Percentiles rank a stretch among this genome's conserved stretches.
Evolutionary conservation across 1,140 invertebrate genomes (phyloP).

Genomic region (Danaus plexippus): DNA sequence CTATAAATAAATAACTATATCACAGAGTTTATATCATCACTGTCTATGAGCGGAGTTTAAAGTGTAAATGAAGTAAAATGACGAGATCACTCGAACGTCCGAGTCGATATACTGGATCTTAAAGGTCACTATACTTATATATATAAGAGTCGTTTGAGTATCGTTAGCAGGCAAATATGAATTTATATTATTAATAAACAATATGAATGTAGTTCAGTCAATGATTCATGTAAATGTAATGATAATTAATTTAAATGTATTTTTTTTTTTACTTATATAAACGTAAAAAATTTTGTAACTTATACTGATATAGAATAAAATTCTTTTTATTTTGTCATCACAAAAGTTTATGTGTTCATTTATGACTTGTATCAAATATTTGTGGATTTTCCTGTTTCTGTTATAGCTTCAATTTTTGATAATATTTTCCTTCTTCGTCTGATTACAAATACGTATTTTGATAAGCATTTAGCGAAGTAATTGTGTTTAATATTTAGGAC

Average conservation of each 20-base stretch:
- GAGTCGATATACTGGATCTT: slow-evolving; percentile 42
- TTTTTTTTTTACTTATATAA: not conserved
- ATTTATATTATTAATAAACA: not conserved
- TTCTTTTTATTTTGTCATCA: not conserved
- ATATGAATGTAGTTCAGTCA: not conserved
- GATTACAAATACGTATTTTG: no score
- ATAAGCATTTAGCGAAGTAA: slow-evolving; percentile 8
- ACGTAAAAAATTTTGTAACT: no score
- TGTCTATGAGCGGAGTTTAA: slow-evolving; percentile 10
- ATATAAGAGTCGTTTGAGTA: slow-evolving; percentile 20
- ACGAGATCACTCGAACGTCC: slow-evolving; percentile 32
- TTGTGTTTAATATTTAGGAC: not conserved
- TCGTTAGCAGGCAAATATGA: slow-evolving; percentile 16
- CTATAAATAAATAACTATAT: slow-evolving; percentile 15
- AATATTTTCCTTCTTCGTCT: slow-evolving; percentile 24
- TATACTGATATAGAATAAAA: slow-evolving; percentile 5
- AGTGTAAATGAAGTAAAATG: slow-evolving; percentile 19
- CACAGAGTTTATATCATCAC: slow-evolving; percentile 20
- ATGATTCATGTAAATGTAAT: not conserved
- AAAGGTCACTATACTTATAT: slow-evolving; percentile 47
- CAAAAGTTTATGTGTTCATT: slow-evolving; percentile 12
- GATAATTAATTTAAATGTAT: no score
- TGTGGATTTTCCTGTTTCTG: slow-evolving; percentile 38
- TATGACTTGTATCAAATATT: slow-evolving; percentile 19
- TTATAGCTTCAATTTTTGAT: slow-evolving; percentile 20